Conservation (phyloP, 2,113 vertebrate species). For the Arvicanthis niloticus region DNA sequence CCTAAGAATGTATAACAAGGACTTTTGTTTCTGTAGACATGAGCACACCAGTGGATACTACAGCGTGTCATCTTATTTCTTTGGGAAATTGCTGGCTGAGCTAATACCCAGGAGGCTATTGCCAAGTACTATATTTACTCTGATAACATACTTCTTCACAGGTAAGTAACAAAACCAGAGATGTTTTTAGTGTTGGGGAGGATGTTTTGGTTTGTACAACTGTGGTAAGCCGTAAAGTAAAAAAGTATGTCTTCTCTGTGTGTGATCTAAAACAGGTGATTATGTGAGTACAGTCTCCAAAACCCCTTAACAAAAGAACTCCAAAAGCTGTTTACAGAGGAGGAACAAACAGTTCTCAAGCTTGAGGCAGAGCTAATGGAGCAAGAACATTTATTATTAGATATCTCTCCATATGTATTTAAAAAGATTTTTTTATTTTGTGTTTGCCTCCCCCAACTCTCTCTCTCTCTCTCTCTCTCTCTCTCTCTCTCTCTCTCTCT, state of each 20-base stretch:
- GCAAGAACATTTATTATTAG: not conserved
- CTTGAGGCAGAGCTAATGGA: not conserved
- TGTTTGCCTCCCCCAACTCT: not conserved
- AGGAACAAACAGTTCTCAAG: not conserved
- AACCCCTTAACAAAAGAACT: not conserved
- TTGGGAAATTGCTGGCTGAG: not conserved
- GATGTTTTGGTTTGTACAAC: not conserved
- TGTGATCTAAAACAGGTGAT: too few relatives aligned
- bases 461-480: too few relatives aligned
- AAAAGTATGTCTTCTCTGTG: not conserved
- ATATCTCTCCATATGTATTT: not conserved
- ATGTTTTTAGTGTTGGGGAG: not conserved
- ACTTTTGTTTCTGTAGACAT: constrained; percentile 17
- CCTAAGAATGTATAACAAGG: not conserved
- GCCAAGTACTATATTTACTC: not conserved
- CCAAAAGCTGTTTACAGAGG: not conserved
- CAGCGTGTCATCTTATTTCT: not conserved
- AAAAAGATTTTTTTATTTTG: not conserved
- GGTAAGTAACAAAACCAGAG: constrained; percentile 78
- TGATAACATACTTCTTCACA: not conserved
- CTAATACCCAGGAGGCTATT: constrained; percentile 75
- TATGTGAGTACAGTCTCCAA: not conserved
- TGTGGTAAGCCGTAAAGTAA: too few relatives aligned
- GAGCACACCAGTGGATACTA: constrained; percentile 23
- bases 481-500: too few relatives aligned